These are phyloP conservation scores for Chitala chitala DNA, from an alignment of 2,113 vertebrate genomes.

Conservation along the genomic window DNA sequence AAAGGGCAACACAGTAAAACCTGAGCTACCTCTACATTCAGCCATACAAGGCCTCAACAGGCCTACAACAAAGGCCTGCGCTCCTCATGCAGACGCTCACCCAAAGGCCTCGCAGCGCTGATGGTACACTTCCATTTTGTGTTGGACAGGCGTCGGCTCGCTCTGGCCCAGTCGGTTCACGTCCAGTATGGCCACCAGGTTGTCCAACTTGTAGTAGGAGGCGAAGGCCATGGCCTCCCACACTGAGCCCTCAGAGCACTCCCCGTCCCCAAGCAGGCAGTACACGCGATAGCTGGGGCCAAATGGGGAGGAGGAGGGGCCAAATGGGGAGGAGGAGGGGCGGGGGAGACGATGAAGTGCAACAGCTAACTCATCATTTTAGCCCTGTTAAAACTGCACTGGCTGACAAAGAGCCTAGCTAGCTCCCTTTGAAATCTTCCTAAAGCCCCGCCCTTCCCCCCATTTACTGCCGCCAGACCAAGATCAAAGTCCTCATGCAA, in stretches of 20 bases:
- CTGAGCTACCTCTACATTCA: neutral
- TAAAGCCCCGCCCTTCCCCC: neutral
- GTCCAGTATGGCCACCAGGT: constrained; percentile 77
- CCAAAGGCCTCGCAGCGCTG: constrained; percentile 82
- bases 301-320: neutral
- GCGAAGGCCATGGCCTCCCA: constrained; percentile 87
- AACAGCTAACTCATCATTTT: neutral
- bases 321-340: neutral
- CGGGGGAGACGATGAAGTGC: neutral
- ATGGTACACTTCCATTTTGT: constrained; percentile 61
- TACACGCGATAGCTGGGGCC: constrained; percentile 77
- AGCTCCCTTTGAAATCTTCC: neutral
- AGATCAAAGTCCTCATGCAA: neutral
- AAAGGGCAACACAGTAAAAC: neutral
- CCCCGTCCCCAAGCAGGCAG: constrained; percentile 75
- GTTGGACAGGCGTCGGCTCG: constrained; percentile 64
- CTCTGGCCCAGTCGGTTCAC: constrained; percentile 76
- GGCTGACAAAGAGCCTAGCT: neutral
- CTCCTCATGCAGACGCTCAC: constrained; percentile 51
- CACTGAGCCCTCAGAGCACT: constrained; percentile 74
- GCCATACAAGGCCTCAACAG: neutral
- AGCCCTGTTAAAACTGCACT: neutral
- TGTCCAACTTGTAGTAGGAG: constrained; percentile 73
- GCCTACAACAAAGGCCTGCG: neutral
- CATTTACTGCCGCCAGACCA: neutral